These are phyloP conservation scores for Gnathonemus longibarbis DNA, from an alignment of 2,113 vertebrate genomes.

Conservation along the genomic window DNA sequence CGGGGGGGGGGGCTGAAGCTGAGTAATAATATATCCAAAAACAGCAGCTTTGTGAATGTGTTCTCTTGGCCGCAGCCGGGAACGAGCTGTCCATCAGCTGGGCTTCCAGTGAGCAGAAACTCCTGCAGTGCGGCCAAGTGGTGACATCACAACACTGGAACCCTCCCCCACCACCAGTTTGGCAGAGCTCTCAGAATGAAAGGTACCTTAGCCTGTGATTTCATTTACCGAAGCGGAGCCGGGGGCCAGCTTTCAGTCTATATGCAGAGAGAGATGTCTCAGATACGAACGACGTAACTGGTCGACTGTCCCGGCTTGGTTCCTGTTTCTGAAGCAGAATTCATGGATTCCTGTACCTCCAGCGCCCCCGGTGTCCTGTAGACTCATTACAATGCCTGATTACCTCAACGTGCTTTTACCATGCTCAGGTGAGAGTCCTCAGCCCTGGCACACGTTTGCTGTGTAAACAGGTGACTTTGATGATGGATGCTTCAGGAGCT, in stretches of 20 bases:
- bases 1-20: neutral
- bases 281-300: neutral
- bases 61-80: neutral
- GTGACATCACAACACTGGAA: conserved; percentile 11
- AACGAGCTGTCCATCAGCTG: neutral
- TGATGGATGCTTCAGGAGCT: neutral
- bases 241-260: neutral
- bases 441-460: neutral
- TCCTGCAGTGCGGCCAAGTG: neutral
- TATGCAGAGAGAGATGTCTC: neutral
- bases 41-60: neutral
- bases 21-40: neutral
- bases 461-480: neutral
- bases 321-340: neutral
- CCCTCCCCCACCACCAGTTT: neutral
- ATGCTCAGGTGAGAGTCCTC: neutral
- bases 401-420: neutral
- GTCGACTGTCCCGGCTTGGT: neutral
- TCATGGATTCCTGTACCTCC: neutral
- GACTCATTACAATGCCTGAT: neutral
- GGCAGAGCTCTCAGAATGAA: neutral
- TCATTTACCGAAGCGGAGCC: neutral
- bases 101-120: neutral
- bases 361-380: neutral
- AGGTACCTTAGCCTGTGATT: neutral